Percentiles rank a stretch among this genome's conserved stretches.
Evolutionary conservation across 2,113 vertebrate species (phyloP).

Genomic region (Ondatra zibethicus): DNA sequence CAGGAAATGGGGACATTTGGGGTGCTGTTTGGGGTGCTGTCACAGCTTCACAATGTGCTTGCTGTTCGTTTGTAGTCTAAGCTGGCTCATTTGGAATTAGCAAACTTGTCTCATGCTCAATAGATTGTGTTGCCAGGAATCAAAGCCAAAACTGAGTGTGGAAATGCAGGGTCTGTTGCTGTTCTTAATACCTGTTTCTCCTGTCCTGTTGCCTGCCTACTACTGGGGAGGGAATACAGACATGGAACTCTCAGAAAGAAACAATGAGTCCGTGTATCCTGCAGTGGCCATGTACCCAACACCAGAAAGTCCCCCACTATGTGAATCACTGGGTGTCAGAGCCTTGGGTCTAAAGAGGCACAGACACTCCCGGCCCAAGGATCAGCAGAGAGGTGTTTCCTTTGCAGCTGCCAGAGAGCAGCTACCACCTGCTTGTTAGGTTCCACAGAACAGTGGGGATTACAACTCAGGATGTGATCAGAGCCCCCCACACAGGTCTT

Average conservation of each 20-base stretch:
- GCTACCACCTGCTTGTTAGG: background rate
- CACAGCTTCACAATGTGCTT: slow-evolving; percentile 29
- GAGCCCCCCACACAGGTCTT: background rate
- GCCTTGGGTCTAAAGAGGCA: background rate
- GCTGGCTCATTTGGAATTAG: slow-evolving; percentile 71
- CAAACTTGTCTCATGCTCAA: slow-evolving; percentile 63
- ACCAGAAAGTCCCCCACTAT: background rate
- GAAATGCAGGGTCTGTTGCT: slow-evolving; percentile 36
- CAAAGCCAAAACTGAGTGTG: slow-evolving; percentile 54
- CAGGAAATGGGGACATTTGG: background rate
- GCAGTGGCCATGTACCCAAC: background rate
- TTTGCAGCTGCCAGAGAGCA: background rate
- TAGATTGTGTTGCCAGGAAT: slow-evolving; percentile 65
- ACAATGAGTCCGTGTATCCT: fast-evolving
- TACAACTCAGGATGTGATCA: background rate
- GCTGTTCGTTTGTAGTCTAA: slow-evolving; percentile 67
- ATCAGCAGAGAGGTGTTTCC: background rate
- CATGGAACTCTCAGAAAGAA: background rate
- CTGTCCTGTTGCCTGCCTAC: background rate
- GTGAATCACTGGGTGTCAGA: background rate
- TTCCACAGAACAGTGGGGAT: background rate
- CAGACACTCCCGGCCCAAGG: background rate
- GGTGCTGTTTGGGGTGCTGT: background rate
- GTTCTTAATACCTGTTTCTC: background rate
- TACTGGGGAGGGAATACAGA: background rate